Base-by-base conservation (phyloP, 1,140 invertebrate species). In the Steinernema feltiae region DNA sequence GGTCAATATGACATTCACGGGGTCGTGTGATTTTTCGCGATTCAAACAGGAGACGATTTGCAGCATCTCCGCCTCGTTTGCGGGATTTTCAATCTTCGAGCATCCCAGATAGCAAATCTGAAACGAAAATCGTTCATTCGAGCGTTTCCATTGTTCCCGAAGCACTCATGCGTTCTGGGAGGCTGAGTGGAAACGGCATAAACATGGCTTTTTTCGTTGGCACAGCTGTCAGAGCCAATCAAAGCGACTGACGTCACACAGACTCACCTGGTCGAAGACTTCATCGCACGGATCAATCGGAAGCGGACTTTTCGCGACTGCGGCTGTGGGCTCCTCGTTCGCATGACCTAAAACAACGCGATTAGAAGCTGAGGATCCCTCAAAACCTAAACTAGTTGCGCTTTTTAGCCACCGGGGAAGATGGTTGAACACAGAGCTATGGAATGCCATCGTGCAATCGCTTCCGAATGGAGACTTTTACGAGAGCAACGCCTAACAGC, bases 51-150 rank as follows among this genome's bases (percentile, higher is more conserved):
- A 91, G 92, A 98, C 97, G 84, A 96, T 96, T 48, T 92, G 90
- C 86, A 95, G 93, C 79, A 98, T 96, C 89, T 98, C 96, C n/a
- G 89, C 88, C 88, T 98, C 94, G 70, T 92, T 95, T 86, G 94
- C 92, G 1, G 95, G 94, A 1, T 94, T 93, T 87, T 94, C 93
- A 76, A 98, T 95, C 75, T 91, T 91, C 63, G 94, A 93, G 15
- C 93, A 93, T 32, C 96, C 95, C 75, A 98, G 89, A 88, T 98
- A 98, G 72, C 92, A 93, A 30, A 99, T 93, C 21, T 94, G 92
- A 86, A 93, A 92, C 87, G 97, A 97, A 81, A 27, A 29, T 46
- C 35, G 35, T 41, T 7, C 35, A 18, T 18, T 7, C 35, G 3
- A 63, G 53, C 7, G 53, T 63, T 63, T 46, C 41, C n/a, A n/a